These are phyloP conservation scores for Microtus pennsylvanicus DNA, from an alignment of 2,113 vertebrate genomes.

Conservation along the genomic window DNA sequence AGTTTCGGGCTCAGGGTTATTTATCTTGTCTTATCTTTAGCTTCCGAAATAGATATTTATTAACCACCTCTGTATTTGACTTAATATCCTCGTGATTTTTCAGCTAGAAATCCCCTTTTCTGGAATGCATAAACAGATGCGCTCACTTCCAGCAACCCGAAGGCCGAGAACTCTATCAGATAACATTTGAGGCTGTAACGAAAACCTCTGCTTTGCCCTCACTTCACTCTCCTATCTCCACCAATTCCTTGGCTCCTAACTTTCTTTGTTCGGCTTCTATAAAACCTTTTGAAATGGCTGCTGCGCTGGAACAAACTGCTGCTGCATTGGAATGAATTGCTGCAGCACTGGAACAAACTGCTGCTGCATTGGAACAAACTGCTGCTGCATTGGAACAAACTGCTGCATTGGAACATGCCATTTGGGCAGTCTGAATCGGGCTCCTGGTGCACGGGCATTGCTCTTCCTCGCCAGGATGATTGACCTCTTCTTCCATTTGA, in stretches of 20 bases:
- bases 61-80: neutral
- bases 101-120: neutral
- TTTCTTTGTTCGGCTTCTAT: neutral
- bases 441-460: accelerated
- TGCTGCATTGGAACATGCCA: neutral
- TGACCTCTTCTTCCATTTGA: neutral
- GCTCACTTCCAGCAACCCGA: neutral
- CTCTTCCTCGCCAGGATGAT: neutral
- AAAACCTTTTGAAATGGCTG: neutral
- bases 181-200: neutral
- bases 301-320: neutral
- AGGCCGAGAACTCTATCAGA: neutral
- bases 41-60: neutral
- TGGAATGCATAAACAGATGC: neutral
- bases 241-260: neutral
- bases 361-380: too few relatives aligned
- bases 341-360: neutral
- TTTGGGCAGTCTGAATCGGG: neutral
- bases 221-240: neutral
- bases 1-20: neutral
- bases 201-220: neutral
- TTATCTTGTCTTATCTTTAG: neutral
- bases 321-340: neutral
- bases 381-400: neutral
- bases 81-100: neutral